A percentile compares a stretch with the other conserved stretches of the same genome.
These are phyloP conservation scores for Diachasma alloeum DNA, from an alignment of 1,140 invertebrate species.

Conservation along the genomic window DNA sequence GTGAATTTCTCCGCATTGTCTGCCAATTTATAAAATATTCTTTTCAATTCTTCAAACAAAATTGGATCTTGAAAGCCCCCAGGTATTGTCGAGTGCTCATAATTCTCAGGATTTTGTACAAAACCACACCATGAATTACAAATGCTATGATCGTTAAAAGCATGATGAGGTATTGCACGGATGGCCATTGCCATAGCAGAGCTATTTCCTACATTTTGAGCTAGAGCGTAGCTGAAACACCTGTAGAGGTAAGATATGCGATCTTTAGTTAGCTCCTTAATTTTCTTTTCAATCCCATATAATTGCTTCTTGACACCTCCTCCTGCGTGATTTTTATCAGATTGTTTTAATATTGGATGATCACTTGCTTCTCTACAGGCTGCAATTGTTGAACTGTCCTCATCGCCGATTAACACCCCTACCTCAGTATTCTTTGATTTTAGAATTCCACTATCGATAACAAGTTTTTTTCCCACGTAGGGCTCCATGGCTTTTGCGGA, in stretches of 20 bases:
- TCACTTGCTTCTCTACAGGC: neutral
- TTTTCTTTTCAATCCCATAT: neutral
- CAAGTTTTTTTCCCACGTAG: neutral
- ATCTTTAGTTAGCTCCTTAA: neutral
- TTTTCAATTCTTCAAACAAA: neutral
- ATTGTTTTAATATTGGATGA: neutral
- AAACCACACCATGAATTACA: neutral
- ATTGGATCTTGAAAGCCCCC: neutral
- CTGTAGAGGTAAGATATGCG: neutral
- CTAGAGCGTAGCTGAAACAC: neutral
- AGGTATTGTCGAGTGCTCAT: neutral
- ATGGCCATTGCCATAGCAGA: neutral
- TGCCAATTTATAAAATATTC: conserved; percentile 2
- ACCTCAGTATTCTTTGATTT: neutral
- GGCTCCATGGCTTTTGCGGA: conserved; percentile 9
- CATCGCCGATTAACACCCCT: conserved; percentile 7
- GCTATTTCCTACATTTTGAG: neutral
- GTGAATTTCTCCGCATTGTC: conserved; percentile 15
- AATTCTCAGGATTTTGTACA: neutral
- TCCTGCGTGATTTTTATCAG: neutral
- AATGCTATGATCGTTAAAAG: neutral
- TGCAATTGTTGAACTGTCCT: conserved; percentile 5
- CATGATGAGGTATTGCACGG: neutral
- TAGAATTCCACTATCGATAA: neutral
- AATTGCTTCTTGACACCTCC: neutral